Conservation (phyloP, 2,797 vertebrate species). For the Avahi laniger region DNA sequence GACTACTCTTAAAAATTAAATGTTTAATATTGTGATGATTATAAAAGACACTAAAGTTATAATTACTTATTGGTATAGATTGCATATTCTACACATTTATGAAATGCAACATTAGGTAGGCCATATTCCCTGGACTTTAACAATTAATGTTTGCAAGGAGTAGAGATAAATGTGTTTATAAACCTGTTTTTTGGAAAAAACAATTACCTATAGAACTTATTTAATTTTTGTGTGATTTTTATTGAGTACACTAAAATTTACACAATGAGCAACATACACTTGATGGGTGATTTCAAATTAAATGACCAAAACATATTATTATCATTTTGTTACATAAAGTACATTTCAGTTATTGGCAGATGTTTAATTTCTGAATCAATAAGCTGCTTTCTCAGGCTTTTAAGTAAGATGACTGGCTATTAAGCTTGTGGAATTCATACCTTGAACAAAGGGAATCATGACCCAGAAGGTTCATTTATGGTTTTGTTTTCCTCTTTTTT, state of each 20-base stretch:
- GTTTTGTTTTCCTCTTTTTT: background rate
- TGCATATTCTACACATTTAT: conserved; percentile 49
- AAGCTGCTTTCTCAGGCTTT: conserved; percentile 47
- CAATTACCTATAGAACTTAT: background rate
- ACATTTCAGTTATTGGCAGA: conserved; percentile 54
- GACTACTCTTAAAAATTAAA: background rate
- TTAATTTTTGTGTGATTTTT: background rate
- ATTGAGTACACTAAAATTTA: conserved; percentile 45
- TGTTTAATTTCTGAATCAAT: conserved; percentile 70
- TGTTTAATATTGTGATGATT: background rate
- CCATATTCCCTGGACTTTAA: conserved; percentile 35
- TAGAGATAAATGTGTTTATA: background rate
- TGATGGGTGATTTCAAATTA: conserved; percentile 55
- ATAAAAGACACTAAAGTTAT: background rate
- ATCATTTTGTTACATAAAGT: conserved; percentile 62
- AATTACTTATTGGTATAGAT: background rate
- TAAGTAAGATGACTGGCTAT: conserved; percentile 39
- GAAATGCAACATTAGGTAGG: conserved; percentile 37
- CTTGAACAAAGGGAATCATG: background rate
- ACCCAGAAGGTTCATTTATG: background rate
- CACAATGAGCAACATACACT: background rate
- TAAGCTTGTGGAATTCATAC: conserved; percentile 30
- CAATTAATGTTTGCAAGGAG: conserved; percentile 25
- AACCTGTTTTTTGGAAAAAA: background rate
- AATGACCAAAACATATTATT: conserved; percentile 53